Conservation (phyloP, 2,113 vertebrate species). For the Labeo rohita region DNA sequence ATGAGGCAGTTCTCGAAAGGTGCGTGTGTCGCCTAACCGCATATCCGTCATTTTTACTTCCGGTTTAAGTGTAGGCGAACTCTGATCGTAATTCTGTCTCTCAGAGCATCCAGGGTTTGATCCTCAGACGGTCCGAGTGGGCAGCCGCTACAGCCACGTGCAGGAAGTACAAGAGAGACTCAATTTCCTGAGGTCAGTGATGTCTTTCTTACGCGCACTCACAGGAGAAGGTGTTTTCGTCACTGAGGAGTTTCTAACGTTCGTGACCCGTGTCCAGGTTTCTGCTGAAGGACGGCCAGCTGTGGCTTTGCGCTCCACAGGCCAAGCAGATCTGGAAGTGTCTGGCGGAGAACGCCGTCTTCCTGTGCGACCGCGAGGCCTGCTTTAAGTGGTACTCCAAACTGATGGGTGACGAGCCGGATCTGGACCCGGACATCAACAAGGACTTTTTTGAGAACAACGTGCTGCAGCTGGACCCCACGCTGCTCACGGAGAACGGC, state of each 20-base stretch:
- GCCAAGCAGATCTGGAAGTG: constrained; percentile 99
- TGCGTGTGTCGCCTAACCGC: constrained; percentile 57
- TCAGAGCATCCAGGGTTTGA: constrained; percentile 94
- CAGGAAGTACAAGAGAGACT: constrained; percentile 98
- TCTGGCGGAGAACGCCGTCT: constrained; percentile 97
- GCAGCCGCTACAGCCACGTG: constrained; percentile 96
- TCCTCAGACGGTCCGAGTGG: constrained; percentile 93
- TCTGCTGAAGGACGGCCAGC: constrained; percentile 95
- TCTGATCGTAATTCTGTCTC: neutral
- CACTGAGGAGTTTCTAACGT: neutral
- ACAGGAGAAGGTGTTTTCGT: neutral
- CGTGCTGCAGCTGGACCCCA: constrained; percentile 96
- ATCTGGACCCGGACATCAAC: constrained; percentile 98
- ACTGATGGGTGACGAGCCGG: constrained; percentile 97
- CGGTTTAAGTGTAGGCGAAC: no score
- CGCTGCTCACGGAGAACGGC: constrained; percentile 96
- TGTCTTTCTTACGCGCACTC: neutral
- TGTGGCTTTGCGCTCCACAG: constrained; percentile 97
- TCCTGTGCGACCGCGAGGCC: constrained; percentile 97
- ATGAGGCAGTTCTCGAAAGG: constrained; percentile 97
- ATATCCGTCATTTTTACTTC: neutral
- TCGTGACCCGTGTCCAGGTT: constrained; percentile 77
- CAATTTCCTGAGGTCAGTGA: constrained; percentile 90
- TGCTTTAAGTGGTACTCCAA: constrained; percentile 99
- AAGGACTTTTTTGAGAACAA: constrained; percentile 99